Evolutionary conservation across 2,888 invertebrate genomes (phyloP).

Genomic region (Cecidostiba fungosa): DNA sequence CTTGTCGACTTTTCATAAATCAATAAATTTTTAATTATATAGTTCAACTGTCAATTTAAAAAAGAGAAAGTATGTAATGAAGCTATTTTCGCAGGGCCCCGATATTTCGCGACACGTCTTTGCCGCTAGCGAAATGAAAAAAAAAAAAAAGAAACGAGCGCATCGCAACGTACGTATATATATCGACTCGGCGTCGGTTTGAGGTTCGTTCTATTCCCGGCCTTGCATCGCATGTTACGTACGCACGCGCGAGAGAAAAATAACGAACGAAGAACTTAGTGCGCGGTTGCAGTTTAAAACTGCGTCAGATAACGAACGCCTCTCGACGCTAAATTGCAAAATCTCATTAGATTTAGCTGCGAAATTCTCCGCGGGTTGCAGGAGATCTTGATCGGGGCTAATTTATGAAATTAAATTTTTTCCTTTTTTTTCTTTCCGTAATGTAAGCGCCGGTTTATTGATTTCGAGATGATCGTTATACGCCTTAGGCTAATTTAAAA

Average conservation of each 20-base stretch:
- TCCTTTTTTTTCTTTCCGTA: not conserved
- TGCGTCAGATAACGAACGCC: constrained; percentile 31
- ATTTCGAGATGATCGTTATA: not conserved
- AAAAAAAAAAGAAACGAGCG: not conserved
- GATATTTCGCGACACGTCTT: not conserved
- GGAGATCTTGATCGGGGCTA: not conserved
- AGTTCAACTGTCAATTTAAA: too few relatives aligned
- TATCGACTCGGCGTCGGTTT: not conserved
- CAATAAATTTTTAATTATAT: too few relatives aligned
- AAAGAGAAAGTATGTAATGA: not conserved
- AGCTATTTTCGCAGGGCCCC: not conserved
- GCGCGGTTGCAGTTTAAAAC: constrained; percentile 23
- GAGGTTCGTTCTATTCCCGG: constrained; percentile 19
- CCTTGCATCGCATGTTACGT: constrained; percentile 29
- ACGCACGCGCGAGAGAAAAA: constrained; percentile 18
- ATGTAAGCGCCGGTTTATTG: not conserved
- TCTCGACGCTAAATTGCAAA: constrained; percentile 32
- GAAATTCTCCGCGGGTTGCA: not conserved
- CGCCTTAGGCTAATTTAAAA: not conserved
- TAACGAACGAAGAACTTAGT: not conserved
- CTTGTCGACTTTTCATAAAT: too few relatives aligned
- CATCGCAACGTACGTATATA: not conserved
- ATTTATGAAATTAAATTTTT: not conserved
- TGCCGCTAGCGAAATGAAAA: not conserved
- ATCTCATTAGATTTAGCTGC: constrained; percentile 32